phyloP scores from a whole-genome alignment of 2,797 vertebrate species.

The Gallinago stenura region DNA sequence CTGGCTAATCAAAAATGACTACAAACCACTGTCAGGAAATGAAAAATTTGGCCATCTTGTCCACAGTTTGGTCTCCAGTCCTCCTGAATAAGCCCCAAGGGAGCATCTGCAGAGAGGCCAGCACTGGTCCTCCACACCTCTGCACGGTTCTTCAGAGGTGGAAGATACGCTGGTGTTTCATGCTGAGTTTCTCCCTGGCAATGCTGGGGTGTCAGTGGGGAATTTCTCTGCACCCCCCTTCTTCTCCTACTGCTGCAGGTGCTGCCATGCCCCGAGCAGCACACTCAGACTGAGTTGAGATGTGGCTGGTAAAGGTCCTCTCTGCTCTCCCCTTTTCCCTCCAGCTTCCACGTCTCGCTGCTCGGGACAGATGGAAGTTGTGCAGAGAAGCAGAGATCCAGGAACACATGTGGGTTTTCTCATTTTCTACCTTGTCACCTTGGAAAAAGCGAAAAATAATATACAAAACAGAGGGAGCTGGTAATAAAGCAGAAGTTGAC shows the following conservation, averaged over 20 bases:
- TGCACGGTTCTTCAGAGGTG: not conserved
- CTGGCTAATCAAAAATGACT: not conserved
- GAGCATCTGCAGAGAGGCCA: not conserved
- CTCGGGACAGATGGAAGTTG: not conserved
- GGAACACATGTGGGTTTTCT: slow-evolving; percentile 25
- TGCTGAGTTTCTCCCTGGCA: not conserved
- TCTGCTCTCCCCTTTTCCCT: not conserved
- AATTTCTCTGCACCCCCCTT: not conserved
- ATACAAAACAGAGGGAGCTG: not conserved
- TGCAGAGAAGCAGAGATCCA: not conserved
- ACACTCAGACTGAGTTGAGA: fast-evolving
- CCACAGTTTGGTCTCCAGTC: not conserved
- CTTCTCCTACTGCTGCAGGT: not conserved
- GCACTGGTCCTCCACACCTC: not conserved
- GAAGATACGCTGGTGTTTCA: fast-evolving
- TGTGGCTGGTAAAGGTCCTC: not conserved
- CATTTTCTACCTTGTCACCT: slow-evolving; percentile 36
- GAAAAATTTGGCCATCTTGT: not conserved
- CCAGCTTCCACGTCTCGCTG: not conserved
- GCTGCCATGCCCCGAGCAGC: not conserved
- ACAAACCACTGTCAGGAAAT: not conserved
- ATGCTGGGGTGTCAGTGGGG: not conserved
- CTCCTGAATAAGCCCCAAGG: not conserved
- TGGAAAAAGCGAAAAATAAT: not conserved
- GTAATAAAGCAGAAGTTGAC: not conserved